Evolutionary conservation across 2,797 vertebrate genomes (phyloP), one percentile per base, ranked within the genome.

Genomic region (Gambusia yucatana): DNA sequence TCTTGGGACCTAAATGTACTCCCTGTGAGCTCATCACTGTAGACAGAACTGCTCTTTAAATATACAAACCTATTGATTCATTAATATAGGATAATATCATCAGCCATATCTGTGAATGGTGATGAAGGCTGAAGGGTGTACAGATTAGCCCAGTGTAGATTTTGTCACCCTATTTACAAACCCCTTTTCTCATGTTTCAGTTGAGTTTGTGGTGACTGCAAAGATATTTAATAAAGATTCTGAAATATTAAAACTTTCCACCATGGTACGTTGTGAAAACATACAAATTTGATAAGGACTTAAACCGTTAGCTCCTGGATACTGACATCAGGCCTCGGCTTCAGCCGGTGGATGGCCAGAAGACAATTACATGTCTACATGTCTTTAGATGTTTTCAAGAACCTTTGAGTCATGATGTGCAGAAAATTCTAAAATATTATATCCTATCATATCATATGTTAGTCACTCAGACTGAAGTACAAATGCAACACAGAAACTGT

Each of bases 21-120:
- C 93, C 90, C 82, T 76, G 86, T 91, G 86, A 93, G 92, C 87
- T 94, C 93, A 94, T 94, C 91, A 91, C 81, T 86, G 84, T 80
- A 84, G 89, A 84, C 93, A 92, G 92, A 91, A 91, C 83, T 86
- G 82, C 81, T 80, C 90, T 82, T 86, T 91, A 89, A 93, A 90
- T 82, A 86, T 28, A 44, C 41, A 70, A 70, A 70, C 14, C 2
- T 1, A 3, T 44, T 44, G 6, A 16, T 14, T 70, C 10, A 44
- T 70, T 70, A 44, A 44, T n/a, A 25, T 14, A 70, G n/a, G 10
- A 69, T n/a, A 44, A 70, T 7, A n/a, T 44, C 41, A 6, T 44
- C 9, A 25, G 65, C 36, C 20, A 70, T 43, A 25, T 69, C 39
- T 14, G 65, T 43, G 25, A 69, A 41, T 41, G 22, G 65, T 13